These are phyloP conservation scores for Columba livia DNA, from an alignment of 2,113 vertebrate species.

Conservation along the genomic window DNA sequence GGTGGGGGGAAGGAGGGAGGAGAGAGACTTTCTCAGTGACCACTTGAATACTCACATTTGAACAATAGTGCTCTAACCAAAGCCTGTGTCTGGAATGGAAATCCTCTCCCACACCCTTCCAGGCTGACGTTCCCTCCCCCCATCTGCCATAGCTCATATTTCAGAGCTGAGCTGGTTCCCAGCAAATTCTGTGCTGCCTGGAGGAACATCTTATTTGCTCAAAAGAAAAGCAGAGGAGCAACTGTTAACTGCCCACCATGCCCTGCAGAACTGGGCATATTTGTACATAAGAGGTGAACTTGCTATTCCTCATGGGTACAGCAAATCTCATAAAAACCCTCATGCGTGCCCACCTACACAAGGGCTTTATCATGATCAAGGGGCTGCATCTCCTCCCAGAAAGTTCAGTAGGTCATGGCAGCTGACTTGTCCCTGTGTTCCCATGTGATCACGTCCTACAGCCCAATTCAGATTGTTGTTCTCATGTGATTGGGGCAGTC, in stretches of 20 bases:
- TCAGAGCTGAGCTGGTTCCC: conserved; percentile 17
- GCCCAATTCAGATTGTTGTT: not conserved
- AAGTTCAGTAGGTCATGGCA: not conserved
- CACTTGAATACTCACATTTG: not conserved
- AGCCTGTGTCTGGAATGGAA: conserved; percentile 27
- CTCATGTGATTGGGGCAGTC: not conserved
- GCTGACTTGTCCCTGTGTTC: not conserved
- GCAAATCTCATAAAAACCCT: not conserved
- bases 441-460: not conserved
- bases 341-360: rapidly evolving
- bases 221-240: not conserved
- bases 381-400: not conserved
- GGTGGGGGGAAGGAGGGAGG: too few relatives aligned
- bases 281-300: not conserved
- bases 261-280: not conserved
- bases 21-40: not conserved
- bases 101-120: not conserved
- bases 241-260: not conserved
- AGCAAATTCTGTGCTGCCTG: not conserved
- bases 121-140: conserved; percentile 5
- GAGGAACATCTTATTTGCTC: not conserved
- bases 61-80: conserved; percentile 15
- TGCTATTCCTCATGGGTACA: not conserved
- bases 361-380: not conserved
- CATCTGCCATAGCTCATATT: conserved; percentile 12